Percentiles rank a stretch among this genome's conserved stretches.
These are phyloP conservation scores for Euspilapteryx auroguttella DNA, from an alignment of 2,888 invertebrate species.

Conservation along the genomic window DNA sequence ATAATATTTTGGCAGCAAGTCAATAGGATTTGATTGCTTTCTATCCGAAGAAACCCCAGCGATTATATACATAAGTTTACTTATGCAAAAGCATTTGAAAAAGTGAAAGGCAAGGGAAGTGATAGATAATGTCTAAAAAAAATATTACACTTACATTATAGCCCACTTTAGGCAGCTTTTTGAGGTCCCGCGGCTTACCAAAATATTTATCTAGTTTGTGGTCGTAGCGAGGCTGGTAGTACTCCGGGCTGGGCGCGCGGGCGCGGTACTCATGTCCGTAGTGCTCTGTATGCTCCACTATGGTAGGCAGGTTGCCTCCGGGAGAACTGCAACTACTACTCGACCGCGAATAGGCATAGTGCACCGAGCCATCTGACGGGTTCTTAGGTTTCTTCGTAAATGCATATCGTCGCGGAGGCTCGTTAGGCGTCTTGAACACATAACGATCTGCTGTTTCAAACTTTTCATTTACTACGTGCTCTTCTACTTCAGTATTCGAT, in stretches of 20 bases:
- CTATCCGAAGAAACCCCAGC: too few species aligned
- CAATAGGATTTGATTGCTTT: too few species aligned
- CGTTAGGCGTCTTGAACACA: constrained; percentile 34
- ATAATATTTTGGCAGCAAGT: too few species aligned
- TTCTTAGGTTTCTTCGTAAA: constrained; percentile 47
- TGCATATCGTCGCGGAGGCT: constrained; percentile 31
- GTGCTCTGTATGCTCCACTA: constrained; percentile 43
- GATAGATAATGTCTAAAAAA: too few species aligned
- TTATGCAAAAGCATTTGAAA: too few species aligned
- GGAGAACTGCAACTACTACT: constrained; percentile 50
- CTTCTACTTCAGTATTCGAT: constrained; percentile 39
- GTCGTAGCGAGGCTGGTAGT: constrained; percentile 16
- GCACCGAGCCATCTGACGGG: constrained; percentile 40
- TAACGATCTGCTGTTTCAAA: constrained; percentile 47
- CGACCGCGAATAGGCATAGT: constrained; percentile 45
- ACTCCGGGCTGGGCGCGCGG: constrained; percentile 16
- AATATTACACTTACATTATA: constrained; percentile 23
- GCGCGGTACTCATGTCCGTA: constrained; percentile 36
- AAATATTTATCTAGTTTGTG: constrained; percentile 47
- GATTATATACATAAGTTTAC: too few species aligned
- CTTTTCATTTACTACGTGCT: constrained; percentile 38
- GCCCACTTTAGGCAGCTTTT: constrained; percentile 36
- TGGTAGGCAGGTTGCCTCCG: constrained; percentile 42
- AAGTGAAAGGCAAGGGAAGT: too few species aligned
- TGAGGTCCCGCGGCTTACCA: constrained; percentile 34